Evolutionary conservation across 2,888 invertebrate species (phyloP).

Genomic region (Itoplectis maculator): DNA sequence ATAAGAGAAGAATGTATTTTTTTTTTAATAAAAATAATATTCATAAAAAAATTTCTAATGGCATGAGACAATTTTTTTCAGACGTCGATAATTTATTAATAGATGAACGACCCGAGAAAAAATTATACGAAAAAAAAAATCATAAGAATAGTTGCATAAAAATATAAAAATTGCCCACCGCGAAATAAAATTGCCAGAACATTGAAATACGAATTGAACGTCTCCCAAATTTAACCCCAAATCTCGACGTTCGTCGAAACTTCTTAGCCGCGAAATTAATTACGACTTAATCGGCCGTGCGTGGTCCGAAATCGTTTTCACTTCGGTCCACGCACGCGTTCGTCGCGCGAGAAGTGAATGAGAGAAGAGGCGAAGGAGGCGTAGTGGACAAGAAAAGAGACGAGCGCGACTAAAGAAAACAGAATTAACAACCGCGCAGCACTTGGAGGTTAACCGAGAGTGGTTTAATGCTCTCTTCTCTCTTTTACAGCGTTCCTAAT

Average conservation of each 20-base stretch:
- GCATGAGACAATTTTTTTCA: too few relatives aligned
- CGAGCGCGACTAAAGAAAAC: slow-evolving; percentile 41
- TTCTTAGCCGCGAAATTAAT: slow-evolving; percentile 54
- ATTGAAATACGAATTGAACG: neutral
- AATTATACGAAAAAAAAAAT: too few relatives aligned
- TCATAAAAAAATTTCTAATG: too few relatives aligned
- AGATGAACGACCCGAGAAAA: too few relatives aligned
- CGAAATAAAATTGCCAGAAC: neutral
- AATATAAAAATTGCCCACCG: too few relatives aligned
- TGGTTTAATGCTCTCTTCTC: slow-evolving; percentile 58
- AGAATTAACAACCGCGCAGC: slow-evolving; percentile 55
- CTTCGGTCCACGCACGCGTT: slow-evolving; percentile 12
- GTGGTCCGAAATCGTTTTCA: slow-evolving; percentile 34
- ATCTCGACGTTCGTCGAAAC: neutral
- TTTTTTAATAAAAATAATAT: too few relatives aligned
- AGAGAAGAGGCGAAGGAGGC: slow-evolving; percentile 25
- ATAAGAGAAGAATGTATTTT: too few relatives aligned
- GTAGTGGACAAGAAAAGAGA: slow-evolving; percentile 11
- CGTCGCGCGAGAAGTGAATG: slow-evolving; percentile 36
- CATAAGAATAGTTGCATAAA: too few relatives aligned
- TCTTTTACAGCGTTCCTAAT: slow-evolving; percentile 65
- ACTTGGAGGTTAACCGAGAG: slow-evolving; percentile 59
- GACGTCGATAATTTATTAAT: too few relatives aligned
- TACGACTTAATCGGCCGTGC: slow-evolving; percentile 30
- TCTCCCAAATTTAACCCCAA: neutral